Evolutionary conservation across 2,888 invertebrate genomes (phyloP).

Genomic region (Ormyrus rosae): DNA sequence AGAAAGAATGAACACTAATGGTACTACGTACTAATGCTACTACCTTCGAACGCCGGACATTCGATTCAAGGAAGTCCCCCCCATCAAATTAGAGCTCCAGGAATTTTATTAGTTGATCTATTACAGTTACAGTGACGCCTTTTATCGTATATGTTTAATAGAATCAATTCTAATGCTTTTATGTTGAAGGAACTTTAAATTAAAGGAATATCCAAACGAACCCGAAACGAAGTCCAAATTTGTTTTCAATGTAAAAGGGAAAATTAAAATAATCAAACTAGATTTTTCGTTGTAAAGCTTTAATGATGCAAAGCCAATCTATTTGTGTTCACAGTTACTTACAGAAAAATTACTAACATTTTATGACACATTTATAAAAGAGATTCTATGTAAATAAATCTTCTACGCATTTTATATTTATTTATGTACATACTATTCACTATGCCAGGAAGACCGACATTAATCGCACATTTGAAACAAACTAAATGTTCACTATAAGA

Average conservation of each 20-base stretch:
- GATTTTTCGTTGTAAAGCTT: slow-evolving; percentile 44
- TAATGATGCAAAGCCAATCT: slow-evolving; percentile 55
- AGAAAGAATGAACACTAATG: too few species aligned
- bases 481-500: slow-evolving; percentile 8
- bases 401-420: slow-evolving; percentile 40
- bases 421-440: slow-evolving; percentile 49
- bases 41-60: too few species aligned
- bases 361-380: slow-evolving; percentile 54
- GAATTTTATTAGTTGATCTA: too few species aligned
- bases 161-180: too few species aligned
- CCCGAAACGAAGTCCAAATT: not conserved
- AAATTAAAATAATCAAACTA: slow-evolving; percentile 35
- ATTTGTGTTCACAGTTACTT: slow-evolving; percentile 54
- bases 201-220: too few species aligned
- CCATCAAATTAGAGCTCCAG: too few species aligned
- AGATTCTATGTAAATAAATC: slow-evolving; percentile 35
- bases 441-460: slow-evolving; percentile 55
- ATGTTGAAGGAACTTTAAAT: too few species aligned
- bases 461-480: slow-evolving; percentile 50
- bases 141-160: too few species aligned
- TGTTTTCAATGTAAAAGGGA: not conserved
- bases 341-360: slow-evolving; percentile 51
- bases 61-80: too few species aligned
- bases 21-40: too few species aligned
- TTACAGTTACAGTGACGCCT: too few species aligned